Conservation (phyloP, 2,888 invertebrate genomes). For the Cinara cedri region DNA sequence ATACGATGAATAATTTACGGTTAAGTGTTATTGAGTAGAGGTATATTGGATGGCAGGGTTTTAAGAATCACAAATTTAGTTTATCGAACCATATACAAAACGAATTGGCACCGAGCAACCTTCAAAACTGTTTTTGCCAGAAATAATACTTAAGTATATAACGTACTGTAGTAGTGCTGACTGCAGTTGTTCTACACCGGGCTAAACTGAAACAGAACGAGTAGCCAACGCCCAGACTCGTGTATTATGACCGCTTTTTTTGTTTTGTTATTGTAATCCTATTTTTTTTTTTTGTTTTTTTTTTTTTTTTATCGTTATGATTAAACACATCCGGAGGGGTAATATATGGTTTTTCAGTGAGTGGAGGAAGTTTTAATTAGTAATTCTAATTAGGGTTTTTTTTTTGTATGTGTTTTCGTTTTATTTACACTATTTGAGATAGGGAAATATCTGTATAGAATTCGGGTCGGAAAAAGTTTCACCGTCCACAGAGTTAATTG, state of each 20-base stretch:
- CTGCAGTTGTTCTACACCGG: too few relatives aligned
- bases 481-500: slow-evolving; percentile 39
- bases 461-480: slow-evolving; percentile 41
- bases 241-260: neutral
- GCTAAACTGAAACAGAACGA: too few relatives aligned
- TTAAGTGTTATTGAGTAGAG: too few relatives aligned
- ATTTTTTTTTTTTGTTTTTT: neutral
- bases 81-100: too few relatives aligned
- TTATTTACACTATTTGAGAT: slow-evolving; percentile 1
- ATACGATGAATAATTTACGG: too few relatives aligned
- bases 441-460: slow-evolving; percentile 23
- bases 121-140: too few relatives aligned
- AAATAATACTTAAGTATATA: too few relatives aligned
- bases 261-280: neutral
- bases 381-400: slow-evolving; percentile 25
- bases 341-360: neutral
- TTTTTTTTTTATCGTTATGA: neutral
- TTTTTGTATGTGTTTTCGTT: slow-evolving; percentile 4
- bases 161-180: too few relatives aligned
- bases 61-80: too few relatives aligned
- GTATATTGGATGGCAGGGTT: too few relatives aligned
- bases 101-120: too few relatives aligned
- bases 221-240: neutral
- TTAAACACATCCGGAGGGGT: neutral
- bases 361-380: slow-evolving; percentile 21